phyloP scores from a whole-genome alignment of 2,888 invertebrate genomes.

The Oxycera nigricornis region DNA sequence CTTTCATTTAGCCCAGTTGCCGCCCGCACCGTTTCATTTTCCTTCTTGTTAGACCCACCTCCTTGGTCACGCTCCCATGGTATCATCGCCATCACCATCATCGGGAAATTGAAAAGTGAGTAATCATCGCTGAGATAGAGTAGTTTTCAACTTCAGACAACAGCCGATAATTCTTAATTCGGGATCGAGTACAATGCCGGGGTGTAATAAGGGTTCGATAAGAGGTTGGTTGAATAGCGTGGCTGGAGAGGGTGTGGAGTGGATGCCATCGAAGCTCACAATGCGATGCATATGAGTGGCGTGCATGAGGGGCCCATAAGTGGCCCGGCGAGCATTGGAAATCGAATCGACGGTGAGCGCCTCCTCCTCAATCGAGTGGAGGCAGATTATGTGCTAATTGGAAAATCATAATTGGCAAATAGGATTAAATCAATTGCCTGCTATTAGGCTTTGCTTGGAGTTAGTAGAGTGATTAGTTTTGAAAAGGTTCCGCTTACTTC shows the following conservation, averaged over 20 bases:
- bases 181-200: not conserved
- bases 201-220: not conserved
- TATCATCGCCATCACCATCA: constrained; percentile 18
- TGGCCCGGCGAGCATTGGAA: not conserved
- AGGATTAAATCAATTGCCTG: not conserved
- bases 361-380: not conserved
- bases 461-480: not conserved
- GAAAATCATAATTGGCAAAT: not conserved
- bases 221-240: not conserved
- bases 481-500: not conserved
- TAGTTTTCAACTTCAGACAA: constrained; percentile 22
- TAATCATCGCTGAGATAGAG: constrained; percentile 20
- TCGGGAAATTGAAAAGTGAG: constrained; percentile 25
- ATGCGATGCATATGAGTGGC: not conserved
- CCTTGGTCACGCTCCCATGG: not conserved
- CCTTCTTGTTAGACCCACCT: not conserved
- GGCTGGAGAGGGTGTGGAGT: not conserved
- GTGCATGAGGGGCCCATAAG: not conserved
- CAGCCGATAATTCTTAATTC: constrained; percentile 5
- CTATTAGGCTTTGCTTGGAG: not conserved
- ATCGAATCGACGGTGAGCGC: not conserved
- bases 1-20: constrained; percentile 13
- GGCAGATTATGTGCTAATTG: not conserved
- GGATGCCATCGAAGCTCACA: not conserved
- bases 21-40: constrained; percentile 20